A percentile compares a stretch with the other conserved stretches of the same genome.
Conservation (phyloP, 37 sponge, comb jelly and placozoan species). For the Tethya wilhelma region DNA sequence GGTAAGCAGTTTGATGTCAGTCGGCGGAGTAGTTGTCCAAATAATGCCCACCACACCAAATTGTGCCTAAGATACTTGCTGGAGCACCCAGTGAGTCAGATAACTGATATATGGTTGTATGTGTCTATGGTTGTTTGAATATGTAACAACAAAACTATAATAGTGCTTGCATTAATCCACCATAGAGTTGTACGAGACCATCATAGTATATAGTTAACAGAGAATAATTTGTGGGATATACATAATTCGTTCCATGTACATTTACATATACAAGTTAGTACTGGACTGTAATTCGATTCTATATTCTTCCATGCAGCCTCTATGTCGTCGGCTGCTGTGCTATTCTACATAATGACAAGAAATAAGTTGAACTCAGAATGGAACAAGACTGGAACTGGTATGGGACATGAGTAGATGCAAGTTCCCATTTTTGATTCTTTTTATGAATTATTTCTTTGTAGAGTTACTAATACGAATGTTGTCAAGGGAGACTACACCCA, state of each 20-base stretch:
- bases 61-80: constrained; percentile 45
- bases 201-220: too few relatives aligned
- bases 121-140: background rate
- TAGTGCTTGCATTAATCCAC: too few relatives aligned
- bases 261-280: too few relatives aligned
- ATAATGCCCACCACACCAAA: too few relatives aligned
- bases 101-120: background rate
- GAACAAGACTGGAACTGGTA: constrained; percentile 26
- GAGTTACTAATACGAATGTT: constrained; percentile 6
- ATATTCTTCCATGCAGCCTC: constrained; percentile 16
- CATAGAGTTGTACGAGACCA: too few relatives aligned
- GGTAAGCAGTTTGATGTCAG: too few relatives aligned
- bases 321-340: constrained; percentile 29
- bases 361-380: constrained; percentile 31
- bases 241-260: too few relatives aligned
- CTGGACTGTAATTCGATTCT: too few relatives aligned
- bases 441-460: background rate
- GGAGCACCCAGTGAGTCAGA: constrained; percentile 38
- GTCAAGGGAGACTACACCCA: background rate
- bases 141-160: too few relatives aligned
- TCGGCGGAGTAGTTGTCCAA: too few relatives aligned
- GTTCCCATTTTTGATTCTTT: background rate
- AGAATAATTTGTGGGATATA: too few relatives aligned
- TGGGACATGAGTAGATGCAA: background rate
- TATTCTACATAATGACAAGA: constrained; percentile 50